Evolutionary conservation across 1,140 invertebrate genomes (phyloP).

Genomic region (Thereuonema tuberculata): DNA sequence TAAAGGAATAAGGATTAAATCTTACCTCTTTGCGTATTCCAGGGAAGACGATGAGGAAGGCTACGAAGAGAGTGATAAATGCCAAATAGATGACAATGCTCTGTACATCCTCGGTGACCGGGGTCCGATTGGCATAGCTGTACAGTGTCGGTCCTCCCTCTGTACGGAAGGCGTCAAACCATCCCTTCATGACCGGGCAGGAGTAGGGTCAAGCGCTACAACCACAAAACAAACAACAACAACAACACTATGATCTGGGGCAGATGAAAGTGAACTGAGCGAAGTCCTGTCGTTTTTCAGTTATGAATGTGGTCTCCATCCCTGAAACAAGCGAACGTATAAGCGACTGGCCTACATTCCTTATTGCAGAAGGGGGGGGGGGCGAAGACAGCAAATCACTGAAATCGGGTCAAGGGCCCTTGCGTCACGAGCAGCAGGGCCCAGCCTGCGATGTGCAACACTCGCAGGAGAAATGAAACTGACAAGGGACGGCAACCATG

Average conservation of each 20-base stretch:
- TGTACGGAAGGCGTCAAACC: conserved; percentile 83
- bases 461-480: too few relatives aligned
- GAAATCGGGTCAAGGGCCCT: not conserved
- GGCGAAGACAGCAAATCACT: not conserved
- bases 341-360: conserved; percentile 1
- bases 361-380: too few relatives aligned
- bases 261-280: not conserved
- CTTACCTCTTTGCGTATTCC: conserved; percentile 86
- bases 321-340: not conserved
- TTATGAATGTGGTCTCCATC: not conserved
- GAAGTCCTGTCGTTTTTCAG: too few relatives aligned
- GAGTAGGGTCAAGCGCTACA: not conserved
- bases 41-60: conserved; percentile 84
- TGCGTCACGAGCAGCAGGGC: too few relatives aligned
- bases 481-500: too few relatives aligned
- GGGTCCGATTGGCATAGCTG: conserved; percentile 77
- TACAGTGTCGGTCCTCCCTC: conserved; percentile 88
- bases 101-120: conserved; percentile 77
- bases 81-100: conserved; percentile 69
- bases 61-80: conserved; percentile 76
- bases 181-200: conserved; percentile 54
- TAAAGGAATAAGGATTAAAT: not conserved
- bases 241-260: not conserved
- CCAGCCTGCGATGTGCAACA: too few relatives aligned
- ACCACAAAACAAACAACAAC: not conserved